Conservation (phyloP, 2,888 invertebrate genomes). For the Thumatha senex region DNA sequence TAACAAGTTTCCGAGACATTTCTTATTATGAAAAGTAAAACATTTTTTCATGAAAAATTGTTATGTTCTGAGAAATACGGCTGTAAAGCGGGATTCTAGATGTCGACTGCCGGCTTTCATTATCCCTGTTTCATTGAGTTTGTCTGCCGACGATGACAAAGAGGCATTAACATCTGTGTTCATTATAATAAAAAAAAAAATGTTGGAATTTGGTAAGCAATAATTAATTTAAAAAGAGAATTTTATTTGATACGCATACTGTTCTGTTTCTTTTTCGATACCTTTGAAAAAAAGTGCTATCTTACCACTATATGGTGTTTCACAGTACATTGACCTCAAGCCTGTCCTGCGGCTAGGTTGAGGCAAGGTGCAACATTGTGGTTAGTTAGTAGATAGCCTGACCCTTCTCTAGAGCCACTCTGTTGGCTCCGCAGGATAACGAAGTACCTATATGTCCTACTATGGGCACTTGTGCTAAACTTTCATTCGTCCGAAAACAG, state of each 20-base stretch:
- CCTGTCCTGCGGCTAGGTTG: no score
- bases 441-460: no score
- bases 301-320: no score
- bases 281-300: no score
- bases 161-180: conserved; percentile 21
- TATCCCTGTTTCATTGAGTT: conserved; percentile 16
- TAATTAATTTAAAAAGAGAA: no score
- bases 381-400: no score
- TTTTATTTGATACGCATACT: no score
- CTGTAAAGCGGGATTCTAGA: conserved; percentile 10
- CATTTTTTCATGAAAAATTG: conserved; percentile 14
- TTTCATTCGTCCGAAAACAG: not conserved
- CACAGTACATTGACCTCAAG: no score
- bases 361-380: no score
- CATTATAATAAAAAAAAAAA: not conserved
- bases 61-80: conserved; percentile 10
- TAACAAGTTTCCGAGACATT: conserved; percentile 14
- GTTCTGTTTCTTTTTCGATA: no score
- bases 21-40: conserved; percentile 17
- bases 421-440: no score
- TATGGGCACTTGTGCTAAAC: not conserved
- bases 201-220: not conserved
- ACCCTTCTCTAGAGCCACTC: no score
- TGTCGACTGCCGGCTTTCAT: conserved; percentile 16
- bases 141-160: conserved; percentile 12